Base-by-base conservation (phyloP, 1,140 invertebrate species). In the Mycetomoellerius zeteki region DNA sequence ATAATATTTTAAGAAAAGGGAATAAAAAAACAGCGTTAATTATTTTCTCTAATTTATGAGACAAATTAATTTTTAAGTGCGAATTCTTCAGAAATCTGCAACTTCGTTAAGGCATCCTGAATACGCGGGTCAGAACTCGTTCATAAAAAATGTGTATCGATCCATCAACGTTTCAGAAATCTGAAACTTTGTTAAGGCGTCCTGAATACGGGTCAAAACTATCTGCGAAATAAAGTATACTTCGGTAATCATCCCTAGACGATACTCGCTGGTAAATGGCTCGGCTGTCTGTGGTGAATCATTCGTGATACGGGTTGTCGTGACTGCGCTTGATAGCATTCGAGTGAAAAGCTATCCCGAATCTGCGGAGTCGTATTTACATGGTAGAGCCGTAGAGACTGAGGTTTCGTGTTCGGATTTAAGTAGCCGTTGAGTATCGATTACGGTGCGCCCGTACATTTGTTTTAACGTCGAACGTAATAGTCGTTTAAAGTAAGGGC, bases 251-350 rank as follows among this genome's bases (percentile, higher is more conserved):
- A 84, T 84, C 80, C 37, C 37, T 73, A 33, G 37, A 72, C 89
- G 54, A 81, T 80, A 77, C 60, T 69, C 80, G 69, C 67, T 78
- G 43, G 54, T 50, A 88, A 88, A 89, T 80, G 75, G 87, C 88
- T 86, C 86, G 80, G 54, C 71, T 82, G 88, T 86, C 88, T 85
- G 78, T 75, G 88, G 88, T 81, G 84, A 89, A 72, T 72, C 78
- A 89, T 89, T 89, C 87, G 87, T 89, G 87, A 89, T 88, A 67
- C 87, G 87, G 27, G 58, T 50, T 89, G 87, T 89, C 88, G 87
- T 89, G 88, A 89, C 88, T 67, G 50, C 60, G 60, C 54, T 58
- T 71, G 80, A 60, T 88, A 89, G 78, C 78, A 86, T 86, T 86
- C 73, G 85, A 89, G 88, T 73, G 73, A 86, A 85, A 89, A 89